phyloP scores from a whole-genome alignment of 2,113 vertebrate genomes.

The Notarius quadriscutis region DNA sequence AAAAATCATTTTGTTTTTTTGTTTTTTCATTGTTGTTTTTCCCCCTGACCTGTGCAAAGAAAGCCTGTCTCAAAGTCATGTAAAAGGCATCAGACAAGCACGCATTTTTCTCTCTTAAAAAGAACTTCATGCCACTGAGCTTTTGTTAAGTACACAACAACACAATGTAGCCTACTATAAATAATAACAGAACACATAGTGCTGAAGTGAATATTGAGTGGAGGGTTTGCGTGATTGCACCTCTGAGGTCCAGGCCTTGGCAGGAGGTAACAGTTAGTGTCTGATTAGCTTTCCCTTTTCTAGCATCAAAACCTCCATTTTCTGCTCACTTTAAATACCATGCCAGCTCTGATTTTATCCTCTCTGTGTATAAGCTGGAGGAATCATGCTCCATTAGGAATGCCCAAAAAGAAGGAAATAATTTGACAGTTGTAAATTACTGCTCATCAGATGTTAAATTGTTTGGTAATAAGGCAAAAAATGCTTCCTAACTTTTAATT shows the following conservation, averaged over 20 bases:
- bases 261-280: slow-evolving; percentile 22
- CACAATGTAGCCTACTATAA: slow-evolving; percentile 8
- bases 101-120: neutral
- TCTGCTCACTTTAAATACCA: slow-evolving; percentile 8
- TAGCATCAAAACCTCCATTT: neutral
- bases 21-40: no score
- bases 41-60: neutral
- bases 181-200: neutral
- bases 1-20: neutral
- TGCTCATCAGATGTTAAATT: neutral
- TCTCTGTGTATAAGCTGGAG: neutral
- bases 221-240: slow-evolving; percentile 13
- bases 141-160: neutral
- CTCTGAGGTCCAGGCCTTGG: slow-evolving; percentile 1
- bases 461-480: neutral
- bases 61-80: neutral
- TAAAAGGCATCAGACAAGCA: neutral
- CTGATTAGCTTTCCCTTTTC: slow-evolving; percentile 15
- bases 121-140: neutral
- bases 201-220: neutral
- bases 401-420: neutral
- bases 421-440: neutral
- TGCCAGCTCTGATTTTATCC: neutral
- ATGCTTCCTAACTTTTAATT: neutral
- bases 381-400: neutral